Conservation (phyloP, 2,888 invertebrate genomes). For the Melanostoma scalare region DNA sequence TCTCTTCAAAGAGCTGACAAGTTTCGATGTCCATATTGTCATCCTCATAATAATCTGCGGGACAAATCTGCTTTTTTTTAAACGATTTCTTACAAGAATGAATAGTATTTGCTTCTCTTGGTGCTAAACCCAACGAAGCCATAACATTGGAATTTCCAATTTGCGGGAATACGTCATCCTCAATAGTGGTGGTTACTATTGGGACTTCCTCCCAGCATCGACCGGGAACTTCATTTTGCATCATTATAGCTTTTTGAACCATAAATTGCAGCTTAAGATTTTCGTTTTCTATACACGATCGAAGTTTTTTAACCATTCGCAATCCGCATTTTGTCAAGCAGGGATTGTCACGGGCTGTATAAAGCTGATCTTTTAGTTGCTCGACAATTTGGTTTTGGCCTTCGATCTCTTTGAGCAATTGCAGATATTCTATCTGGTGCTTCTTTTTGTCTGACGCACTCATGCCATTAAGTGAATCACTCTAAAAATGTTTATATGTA, state of each 20-base stretch:
- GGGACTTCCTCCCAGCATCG: conserved; percentile 77
- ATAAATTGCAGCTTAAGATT: conserved; percentile 78
- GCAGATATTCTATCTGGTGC: conserved; percentile 76
- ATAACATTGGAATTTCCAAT: conserved; percentile 30
- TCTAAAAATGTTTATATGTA: conserved; percentile 31
- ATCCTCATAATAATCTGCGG: neutral
- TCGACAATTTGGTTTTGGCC: conserved; percentile 79
- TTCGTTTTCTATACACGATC: conserved; percentile 79
- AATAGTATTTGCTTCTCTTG: neutral
- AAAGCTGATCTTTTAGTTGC: conserved; percentile 78
- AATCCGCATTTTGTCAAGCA: conserved; percentile 78
- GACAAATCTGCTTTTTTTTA: conserved; percentile 28
- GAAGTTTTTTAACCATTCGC: conserved; percentile 77
- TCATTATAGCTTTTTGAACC: conserved; percentile 76
- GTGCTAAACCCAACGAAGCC: conserved; percentile 32
- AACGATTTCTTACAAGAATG: conserved; percentile 11
- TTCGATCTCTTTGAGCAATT: conserved; percentile 78
- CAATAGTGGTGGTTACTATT: conserved; percentile 78
- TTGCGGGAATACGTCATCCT: conserved; percentile 76
- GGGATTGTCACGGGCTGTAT: conserved; percentile 75
- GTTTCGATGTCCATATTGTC: conserved; percentile 3
- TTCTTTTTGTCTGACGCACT: conserved; percentile 54
- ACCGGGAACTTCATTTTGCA: conserved; percentile 79
- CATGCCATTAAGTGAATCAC: conserved; percentile 62
- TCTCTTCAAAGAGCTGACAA: conserved; percentile 43